These are phyloP conservation scores for Fulica atra DNA, from an alignment of 2,113 vertebrate genomes.

Conservation along the genomic window DNA sequence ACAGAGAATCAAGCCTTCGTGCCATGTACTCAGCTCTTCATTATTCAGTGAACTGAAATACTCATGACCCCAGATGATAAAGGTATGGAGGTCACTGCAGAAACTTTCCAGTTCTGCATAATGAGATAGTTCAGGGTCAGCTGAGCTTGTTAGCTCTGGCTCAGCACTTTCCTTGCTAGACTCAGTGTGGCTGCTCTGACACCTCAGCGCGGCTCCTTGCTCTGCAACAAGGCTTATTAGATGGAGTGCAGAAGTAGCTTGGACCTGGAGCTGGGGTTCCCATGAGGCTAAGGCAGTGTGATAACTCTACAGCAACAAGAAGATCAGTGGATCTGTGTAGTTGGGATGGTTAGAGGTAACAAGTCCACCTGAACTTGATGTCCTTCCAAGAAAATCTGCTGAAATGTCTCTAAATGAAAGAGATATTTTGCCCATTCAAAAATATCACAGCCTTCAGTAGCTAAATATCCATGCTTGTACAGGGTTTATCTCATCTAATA, in stretches of 20 bases:
- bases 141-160: conserved; percentile 34
- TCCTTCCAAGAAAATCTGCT: not conserved
- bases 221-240: not conserved
- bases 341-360: not conserved
- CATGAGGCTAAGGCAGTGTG: not conserved
- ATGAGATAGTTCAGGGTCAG: conserved; percentile 28
- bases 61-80: not conserved
- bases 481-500: not conserved
- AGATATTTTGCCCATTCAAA: not conserved
- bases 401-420: not conserved
- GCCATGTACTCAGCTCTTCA: not conserved
- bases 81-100: not conserved
- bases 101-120: not conserved
- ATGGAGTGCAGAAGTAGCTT: not conserved
- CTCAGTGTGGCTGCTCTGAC: not conserved
- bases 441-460: not conserved
- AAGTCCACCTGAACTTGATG: not conserved
- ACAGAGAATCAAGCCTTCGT: not conserved
- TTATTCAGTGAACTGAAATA: not conserved
- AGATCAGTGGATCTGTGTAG: not conserved
- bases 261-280: not conserved
- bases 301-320: not conserved
- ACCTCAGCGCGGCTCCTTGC: not conserved
- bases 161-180: not conserved
- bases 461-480: not conserved